Conservation (phyloP, 2,888 invertebrate genomes). For the Belgica antarctica region DNA sequence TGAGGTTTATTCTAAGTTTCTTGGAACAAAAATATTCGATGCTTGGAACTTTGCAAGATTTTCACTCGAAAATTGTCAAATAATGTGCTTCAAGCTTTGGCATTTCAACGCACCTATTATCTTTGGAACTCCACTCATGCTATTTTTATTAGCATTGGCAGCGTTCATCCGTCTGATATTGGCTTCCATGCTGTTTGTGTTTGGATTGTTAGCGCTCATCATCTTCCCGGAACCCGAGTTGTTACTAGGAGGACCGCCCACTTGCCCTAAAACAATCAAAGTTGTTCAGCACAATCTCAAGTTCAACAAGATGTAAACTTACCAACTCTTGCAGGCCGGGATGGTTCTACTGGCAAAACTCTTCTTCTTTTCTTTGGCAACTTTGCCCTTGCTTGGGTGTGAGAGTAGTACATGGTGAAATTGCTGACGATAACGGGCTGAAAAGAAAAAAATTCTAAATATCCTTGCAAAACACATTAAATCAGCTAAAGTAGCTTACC, state of each 20-base stretch:
- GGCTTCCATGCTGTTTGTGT: constrained; percentile 41
- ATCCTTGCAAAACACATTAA: too few relatives aligned
- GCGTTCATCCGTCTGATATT: constrained; percentile 42
- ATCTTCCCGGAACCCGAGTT: constrained; percentile 38
- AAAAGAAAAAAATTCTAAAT: too few relatives aligned
- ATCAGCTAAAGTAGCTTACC: too few relatives aligned
- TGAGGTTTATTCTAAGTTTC: too few relatives aligned
- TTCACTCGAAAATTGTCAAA: too few relatives aligned
- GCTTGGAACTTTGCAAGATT: too few relatives aligned
- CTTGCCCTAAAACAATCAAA: constrained; percentile 28
- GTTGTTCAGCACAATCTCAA: too few relatives aligned
- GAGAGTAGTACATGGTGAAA: constrained; percentile 95
- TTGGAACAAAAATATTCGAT: too few relatives aligned
- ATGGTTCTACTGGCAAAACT: constrained; percentile 93
- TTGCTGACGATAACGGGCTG: constrained; percentile 99
- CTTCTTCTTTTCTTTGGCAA: constrained; percentile 96
- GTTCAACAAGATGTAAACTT: not conserved
- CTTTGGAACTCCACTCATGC: constrained; percentile 20
- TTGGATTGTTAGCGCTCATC: constrained; percentile 37
- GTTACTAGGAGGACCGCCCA: not conserved
- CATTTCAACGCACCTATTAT: constrained; percentile 33
- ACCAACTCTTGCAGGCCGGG: constrained; percentile 64
- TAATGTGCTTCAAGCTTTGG: not conserved
- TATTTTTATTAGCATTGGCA: constrained; percentile 38
- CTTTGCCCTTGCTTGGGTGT: constrained; percentile 96